Evolutionary conservation across 1,140 invertebrate genomes (phyloP).

Genomic region (Mesaphorura yosii): DNA sequence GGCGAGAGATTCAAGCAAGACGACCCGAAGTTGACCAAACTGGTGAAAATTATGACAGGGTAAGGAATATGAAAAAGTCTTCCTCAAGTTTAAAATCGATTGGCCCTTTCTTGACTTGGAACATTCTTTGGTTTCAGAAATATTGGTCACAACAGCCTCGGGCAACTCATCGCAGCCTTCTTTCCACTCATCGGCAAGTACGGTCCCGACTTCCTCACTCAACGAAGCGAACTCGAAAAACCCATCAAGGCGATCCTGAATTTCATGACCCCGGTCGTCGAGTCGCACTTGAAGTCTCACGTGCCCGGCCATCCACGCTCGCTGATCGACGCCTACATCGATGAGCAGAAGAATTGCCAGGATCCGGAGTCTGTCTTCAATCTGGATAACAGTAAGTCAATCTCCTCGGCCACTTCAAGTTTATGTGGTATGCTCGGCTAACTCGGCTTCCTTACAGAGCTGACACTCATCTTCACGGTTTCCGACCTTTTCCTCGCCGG

Average conservation of each 20-base stretch:
- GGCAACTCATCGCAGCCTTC: background rate
- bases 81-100: background rate
- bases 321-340: slow-evolving; percentile 6
- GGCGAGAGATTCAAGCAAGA: slow-evolving; percentile 13
- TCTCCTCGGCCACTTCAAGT: no score
- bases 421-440: no score
- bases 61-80: no score
- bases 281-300: no score
- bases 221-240: background rate
- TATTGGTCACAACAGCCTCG: background rate
- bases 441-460: no score
- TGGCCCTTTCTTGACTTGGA: background rate
- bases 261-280: no score
- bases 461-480: background rate
- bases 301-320: background rate
- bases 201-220: background rate
- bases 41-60: background rate
- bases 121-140: background rate
- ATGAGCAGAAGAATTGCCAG: slow-evolving; percentile 2
- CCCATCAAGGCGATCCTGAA: background rate
- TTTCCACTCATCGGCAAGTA: background rate
- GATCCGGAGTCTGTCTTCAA: background rate
- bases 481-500: slow-evolving; percentile 52
- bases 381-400: background rate
- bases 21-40: slow-evolving; percentile 4